These are phyloP conservation scores for Buceros bicornis DNA, from an alignment of 2,797 vertebrate species.

Conservation along the genomic window DNA sequence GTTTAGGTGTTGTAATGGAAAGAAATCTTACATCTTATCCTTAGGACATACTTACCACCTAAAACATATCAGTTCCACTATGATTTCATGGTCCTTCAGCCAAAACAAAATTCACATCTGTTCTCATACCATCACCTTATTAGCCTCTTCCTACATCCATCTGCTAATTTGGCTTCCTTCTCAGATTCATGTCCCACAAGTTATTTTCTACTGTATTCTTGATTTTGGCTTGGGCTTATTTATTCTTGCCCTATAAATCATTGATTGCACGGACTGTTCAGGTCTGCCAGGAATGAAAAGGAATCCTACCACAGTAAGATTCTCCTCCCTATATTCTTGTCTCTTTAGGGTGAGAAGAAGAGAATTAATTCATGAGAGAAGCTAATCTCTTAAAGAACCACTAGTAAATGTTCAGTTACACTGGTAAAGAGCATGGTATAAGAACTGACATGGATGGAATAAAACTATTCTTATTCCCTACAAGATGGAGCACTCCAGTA, in stretches of 20 bases:
- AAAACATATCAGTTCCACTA: neutral
- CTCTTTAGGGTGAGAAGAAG: neutral
- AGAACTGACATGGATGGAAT: neutral
- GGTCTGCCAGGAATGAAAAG: neutral
- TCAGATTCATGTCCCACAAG: neutral
- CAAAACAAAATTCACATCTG: neutral
- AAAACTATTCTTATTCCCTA: neutral
- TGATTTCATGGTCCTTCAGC: neutral
- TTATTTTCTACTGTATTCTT: neutral
- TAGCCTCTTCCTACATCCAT: neutral
- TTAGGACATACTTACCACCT: neutral
- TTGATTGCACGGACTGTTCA: neutral
- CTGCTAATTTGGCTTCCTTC: neutral
- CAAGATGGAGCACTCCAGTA: neutral
- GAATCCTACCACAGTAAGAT: neutral
- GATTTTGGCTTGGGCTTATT: neutral
- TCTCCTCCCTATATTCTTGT: neutral
- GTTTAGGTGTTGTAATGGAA: neutral
- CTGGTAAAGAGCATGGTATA: neutral
- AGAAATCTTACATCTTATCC: neutral
- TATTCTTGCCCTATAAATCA: neutral
- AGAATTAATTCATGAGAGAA: neutral
- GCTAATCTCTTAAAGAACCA: neutral
- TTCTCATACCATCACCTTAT: neutral
- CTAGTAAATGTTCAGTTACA: neutral